Percentiles rank a stretch among this genome's conserved stretches.
phyloP scores from a whole-genome alignment of 2,797 vertebrate genomes.

The Macroramphosus scolopax region DNA sequence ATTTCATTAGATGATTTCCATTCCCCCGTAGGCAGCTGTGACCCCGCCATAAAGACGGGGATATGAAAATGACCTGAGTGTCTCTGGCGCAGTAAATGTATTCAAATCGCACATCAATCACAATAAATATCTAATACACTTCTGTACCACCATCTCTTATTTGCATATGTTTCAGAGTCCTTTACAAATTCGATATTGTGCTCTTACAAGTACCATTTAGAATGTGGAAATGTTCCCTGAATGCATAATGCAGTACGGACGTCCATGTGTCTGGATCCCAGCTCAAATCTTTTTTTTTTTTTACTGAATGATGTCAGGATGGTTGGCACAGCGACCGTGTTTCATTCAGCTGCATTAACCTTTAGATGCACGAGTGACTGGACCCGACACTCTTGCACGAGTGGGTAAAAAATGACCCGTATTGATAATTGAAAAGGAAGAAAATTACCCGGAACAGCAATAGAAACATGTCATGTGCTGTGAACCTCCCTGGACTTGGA shows the following conservation, averaged over 20 bases:
- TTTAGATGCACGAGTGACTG: too few species aligned
- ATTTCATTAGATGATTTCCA: slow-evolving; percentile 62
- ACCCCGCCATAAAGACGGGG: slow-evolving; percentile 32
- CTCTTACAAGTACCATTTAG: slow-evolving; percentile 45
- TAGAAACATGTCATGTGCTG: too few species aligned
- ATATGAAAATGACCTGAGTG: slow-evolving; percentile 50
- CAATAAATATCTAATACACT: slow-evolving; percentile 36
- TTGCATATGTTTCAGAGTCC: slow-evolving; percentile 55
- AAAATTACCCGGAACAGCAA: too few species aligned
- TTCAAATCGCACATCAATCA: slow-evolving; percentile 60
- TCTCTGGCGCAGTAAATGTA: slow-evolving; percentile 38
- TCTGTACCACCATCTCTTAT: slow-evolving; percentile 30
- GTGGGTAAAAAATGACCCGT: too few species aligned
- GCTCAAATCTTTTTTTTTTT: too few species aligned
- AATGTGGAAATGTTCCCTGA: slow-evolving; percentile 24
- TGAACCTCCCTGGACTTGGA: too few species aligned
- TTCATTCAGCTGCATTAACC: too few species aligned
- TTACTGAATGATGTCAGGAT: too few species aligned
- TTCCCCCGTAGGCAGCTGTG: slow-evolving; percentile 55
- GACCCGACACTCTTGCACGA: too few species aligned
- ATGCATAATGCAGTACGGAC: slow-evolving; percentile 36
- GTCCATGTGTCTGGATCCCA: too few species aligned
- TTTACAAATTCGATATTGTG: slow-evolving; percentile 55
- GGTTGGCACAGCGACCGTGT: too few species aligned
- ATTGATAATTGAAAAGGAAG: too few species aligned